A percentile compares a stretch with the other conserved stretches of the same genome.
Conservation (phyloP, 2,797 vertebrate genomes). For the Poecile montanus region DNA sequence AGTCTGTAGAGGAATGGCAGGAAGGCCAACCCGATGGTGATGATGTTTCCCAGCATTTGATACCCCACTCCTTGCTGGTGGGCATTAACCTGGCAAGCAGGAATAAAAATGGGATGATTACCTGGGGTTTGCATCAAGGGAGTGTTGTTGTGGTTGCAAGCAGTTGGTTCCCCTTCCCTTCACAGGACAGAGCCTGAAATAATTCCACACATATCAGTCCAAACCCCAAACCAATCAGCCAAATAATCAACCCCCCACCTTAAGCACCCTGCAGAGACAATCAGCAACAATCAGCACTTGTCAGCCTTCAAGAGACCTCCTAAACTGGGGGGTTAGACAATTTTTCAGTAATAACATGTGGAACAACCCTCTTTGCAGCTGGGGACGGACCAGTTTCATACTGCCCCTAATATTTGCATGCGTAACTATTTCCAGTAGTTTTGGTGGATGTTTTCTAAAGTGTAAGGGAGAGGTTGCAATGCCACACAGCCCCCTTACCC, state of each 20-base stretch:
- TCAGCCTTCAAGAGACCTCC: neutral
- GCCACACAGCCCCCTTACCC: slow-evolving; percentile 75
- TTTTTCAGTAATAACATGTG: neutral
- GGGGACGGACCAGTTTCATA: neutral
- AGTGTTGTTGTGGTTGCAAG: neutral
- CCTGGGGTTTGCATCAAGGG: neutral
- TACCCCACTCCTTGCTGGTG: slow-evolving; percentile 93
- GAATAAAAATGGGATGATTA: neutral
- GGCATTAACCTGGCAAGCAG: slow-evolving; percentile 86
- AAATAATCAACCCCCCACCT: neutral
- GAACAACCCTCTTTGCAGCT: neutral
- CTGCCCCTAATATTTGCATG: rapidly evolving
- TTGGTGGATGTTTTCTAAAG: neutral
- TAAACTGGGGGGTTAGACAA: rapidly evolving
- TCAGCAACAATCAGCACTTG: neutral
- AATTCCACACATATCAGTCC: neutral
- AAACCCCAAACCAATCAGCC: neutral
- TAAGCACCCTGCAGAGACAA: neutral
- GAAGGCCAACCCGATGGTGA: slow-evolving; percentile 85
- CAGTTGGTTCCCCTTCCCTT: neutral
- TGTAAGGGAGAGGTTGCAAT: neutral
- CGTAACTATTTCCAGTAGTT: neutral
- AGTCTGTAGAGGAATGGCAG: slow-evolving; percentile 90
- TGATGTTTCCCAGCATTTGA: slow-evolving; percentile 86
- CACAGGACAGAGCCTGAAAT: neutral